phyloP scores from a whole-genome alignment of 2,113 vertebrate species.

The Dipodomys stephensi region DNA sequence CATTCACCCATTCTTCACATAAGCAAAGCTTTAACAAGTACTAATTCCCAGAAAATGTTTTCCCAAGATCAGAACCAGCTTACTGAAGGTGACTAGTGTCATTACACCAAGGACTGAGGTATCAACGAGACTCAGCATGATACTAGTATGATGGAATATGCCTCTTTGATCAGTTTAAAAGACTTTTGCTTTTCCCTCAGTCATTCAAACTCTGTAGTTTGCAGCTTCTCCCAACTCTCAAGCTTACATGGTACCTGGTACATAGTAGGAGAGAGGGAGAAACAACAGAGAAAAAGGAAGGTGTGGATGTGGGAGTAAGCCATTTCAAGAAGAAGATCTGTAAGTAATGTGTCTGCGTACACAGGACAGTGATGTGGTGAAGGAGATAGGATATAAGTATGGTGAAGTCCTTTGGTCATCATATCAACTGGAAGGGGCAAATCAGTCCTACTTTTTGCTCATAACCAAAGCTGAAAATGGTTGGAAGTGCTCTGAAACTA shows the following conservation, averaged over 20 bases:
- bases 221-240: neutral
- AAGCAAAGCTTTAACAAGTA: neutral
- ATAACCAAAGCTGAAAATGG: neutral
- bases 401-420: neutral
- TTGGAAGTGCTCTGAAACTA: neutral
- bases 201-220: neutral
- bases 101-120: neutral
- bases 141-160: neutral
- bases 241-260: neutral
- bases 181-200: neutral
- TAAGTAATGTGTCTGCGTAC: neutral
- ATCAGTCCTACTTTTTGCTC: neutral
- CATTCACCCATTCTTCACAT: neutral
- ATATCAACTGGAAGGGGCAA: no score
- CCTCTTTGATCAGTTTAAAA: constrained; percentile 7
- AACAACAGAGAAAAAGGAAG: neutral
- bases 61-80: constrained; percentile 9
- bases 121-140: neutral
- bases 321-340: neutral
- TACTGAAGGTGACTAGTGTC: neutral
- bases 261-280: neutral
- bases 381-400: neutral
- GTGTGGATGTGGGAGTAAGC: neutral
- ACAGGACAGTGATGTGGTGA: neutral
- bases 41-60: neutral